Base-by-base conservation (phyloP, 2,888 invertebrate species). In the Latrodectus elegans region DNA sequence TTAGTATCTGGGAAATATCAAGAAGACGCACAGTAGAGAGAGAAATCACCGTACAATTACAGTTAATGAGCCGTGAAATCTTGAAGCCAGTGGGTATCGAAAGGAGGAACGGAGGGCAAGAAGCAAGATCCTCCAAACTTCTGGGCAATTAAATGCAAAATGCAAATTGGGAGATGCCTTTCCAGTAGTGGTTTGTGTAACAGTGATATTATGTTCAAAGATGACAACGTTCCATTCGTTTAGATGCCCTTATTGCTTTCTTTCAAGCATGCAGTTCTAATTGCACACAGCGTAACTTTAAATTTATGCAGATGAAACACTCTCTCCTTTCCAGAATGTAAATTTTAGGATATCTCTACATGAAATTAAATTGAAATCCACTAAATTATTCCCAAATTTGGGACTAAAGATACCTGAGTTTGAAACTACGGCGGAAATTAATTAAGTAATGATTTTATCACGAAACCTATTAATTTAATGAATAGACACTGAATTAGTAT, bases 111-210 rank as follows among this genome's bases (percentile, higher is more conserved):
- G 55, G 17, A n/a, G 49, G 51, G 49, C 72, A 26, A 38, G 38
- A 38, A 38, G 38, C 38, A 38, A 38, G 38, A 38, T 38, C 38
- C 38, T 38, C 38, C 38, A 38, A 38, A 6, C 73, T 81, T 81
- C 74, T 81, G 73, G 74, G 73, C 81, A 81, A 81, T 81, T 81
- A 81, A 74, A 70, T 70, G 78, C 70, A 26, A 78, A 78, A 38
- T 26, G 70, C 55, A 78, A 77, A 77, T 77, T 65, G 67, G 51
- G 67, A 78, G 65, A 76, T 76, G 64, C 76, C 76, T 49, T 38
- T 38, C 2, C 49, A 12, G n/a, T 12, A 6, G 65, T 49, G 49
- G 64, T 8, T 65, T 26, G 52, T 9, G 51, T 51, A 51, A 12
- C 15, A 72, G 51, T 72, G 72, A n/a, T 51, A 49, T 15, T 22